A percentile compares a stretch with the other conserved stretches of the same genome.
Conservation (phyloP, 2,797 vertebrate genomes). For the Hephaestus fuliginosus region DNA sequence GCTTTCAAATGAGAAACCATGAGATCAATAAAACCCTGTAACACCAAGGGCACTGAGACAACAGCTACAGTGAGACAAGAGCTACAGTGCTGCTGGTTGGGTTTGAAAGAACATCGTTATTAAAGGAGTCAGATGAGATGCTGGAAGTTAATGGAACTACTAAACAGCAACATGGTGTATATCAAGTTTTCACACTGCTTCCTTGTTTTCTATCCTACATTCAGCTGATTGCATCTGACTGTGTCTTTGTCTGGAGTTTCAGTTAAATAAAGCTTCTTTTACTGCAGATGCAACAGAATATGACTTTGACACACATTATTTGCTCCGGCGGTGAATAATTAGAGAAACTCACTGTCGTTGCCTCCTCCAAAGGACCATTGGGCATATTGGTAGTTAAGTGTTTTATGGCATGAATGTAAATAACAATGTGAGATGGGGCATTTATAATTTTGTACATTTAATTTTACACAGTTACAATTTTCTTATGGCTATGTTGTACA, state of each 20-base stretch:
- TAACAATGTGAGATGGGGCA: background rate
- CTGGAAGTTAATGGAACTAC: slow-evolving; percentile 5
- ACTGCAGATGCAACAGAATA: background rate
- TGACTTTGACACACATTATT: background rate
- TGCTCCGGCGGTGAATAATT: background rate
- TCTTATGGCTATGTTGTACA: background rate
- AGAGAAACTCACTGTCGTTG: background rate
- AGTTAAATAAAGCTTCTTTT: background rate
- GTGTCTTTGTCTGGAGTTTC: background rate
- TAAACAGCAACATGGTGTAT: background rate
- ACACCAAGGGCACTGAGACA: slow-evolving; percentile 71
- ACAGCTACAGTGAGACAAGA: slow-evolving; percentile 26
- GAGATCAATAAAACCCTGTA: slow-evolving; percentile 77
- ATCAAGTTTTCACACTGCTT: background rate
- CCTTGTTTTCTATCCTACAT: background rate
- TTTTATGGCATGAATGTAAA: too few species aligned
- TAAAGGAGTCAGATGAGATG: background rate
- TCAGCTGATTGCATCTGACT: background rate
- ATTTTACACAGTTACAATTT: background rate
- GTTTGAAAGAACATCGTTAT: slow-evolving; percentile 13
- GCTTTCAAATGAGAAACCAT: slow-evolving; percentile 74
- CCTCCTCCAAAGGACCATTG: background rate
- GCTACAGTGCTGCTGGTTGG: slow-evolving; percentile 1
- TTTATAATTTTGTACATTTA: background rate
- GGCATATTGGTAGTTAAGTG: too few species aligned